Evolutionary conservation across 2,888 invertebrate genomes (phyloP).

Genomic region (Melanostoma mellinum): DNA sequence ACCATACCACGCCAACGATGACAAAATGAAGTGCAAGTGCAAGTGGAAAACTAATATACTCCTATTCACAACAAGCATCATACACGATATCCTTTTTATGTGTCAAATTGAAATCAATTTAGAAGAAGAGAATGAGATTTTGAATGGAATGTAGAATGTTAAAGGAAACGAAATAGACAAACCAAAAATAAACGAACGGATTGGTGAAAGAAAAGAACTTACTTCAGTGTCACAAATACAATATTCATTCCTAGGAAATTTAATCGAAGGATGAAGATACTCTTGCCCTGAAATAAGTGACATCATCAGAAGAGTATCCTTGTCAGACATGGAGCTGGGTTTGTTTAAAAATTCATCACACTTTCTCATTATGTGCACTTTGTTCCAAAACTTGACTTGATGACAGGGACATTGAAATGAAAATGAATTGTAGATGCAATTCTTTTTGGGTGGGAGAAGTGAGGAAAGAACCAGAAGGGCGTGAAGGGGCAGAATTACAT

Average conservation of each 20-base stretch:
- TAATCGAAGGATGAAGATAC: constrained; percentile 30
- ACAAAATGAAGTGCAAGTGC: constrained; percentile 19
- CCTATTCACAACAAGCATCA: neutral
- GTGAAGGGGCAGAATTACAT: too few species aligned
- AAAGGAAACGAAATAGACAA: constrained; percentile 42
- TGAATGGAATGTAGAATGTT: constrained; percentile 43
- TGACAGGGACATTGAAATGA: constrained; percentile 12
- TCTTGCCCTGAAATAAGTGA: neutral
- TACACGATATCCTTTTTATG: constrained; percentile 61
- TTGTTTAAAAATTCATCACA: constrained; percentile 48
- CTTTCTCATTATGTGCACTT: constrained; percentile 31
- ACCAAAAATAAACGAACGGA: constrained; percentile 5
- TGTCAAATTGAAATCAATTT: constrained; percentile 72
- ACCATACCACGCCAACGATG: neutral
- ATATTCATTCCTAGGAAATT: constrained; percentile 49
- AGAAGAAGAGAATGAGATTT: constrained; percentile 57
- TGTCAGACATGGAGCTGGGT: constrained; percentile 15
- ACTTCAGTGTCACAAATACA: constrained; percentile 17
- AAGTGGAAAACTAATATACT: constrained; percentile 21
- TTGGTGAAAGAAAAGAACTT: neutral
- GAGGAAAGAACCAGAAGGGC: too few species aligned
- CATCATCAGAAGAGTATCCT: constrained; percentile 1
- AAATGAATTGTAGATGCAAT: neutral
- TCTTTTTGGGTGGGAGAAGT: too few species aligned
- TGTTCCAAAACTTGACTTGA: constrained; percentile 16